Evolutionary conservation across 2,113 vertebrate genomes (phyloP).

Genomic region (Typhlomys cinereus): DNA sequence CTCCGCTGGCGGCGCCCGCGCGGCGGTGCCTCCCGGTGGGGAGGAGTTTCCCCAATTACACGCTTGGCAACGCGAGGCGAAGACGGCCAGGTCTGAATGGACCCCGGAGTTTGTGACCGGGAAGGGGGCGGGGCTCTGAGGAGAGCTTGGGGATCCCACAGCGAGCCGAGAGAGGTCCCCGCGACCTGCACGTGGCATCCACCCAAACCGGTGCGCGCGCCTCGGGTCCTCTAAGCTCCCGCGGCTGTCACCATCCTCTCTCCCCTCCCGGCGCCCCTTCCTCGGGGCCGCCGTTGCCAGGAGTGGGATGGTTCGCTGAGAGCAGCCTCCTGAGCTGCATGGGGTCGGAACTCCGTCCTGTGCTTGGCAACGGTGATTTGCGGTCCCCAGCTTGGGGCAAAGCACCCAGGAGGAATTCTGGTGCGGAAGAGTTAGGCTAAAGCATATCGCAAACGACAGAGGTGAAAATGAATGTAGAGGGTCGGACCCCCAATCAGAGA

Average conservation of each 20-base stretch:
- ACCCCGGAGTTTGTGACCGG: neutral
- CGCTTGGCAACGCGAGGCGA: slow-evolving; percentile 10
- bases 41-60: slow-evolving; percentile 63
- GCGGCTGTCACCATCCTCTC: neutral
- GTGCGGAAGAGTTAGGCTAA: neutral
- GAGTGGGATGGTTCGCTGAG: neutral
- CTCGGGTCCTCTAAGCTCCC: neutral
- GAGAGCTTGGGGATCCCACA: neutral
- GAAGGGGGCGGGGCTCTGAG: slow-evolving; percentile 3
- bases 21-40: slow-evolving; percentile 42
- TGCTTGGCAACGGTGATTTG: neutral
- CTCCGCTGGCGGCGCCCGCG: neutral
- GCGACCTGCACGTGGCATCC: neutral
- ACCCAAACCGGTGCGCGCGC: neutral
- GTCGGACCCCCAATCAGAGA: neutral
- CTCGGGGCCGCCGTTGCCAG: neutral
- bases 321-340: neutral
- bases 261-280: neutral
- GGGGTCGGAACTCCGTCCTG: neutral
- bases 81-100: neutral
- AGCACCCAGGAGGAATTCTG: neutral
- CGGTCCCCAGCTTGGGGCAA: neutral
- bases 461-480: neutral
- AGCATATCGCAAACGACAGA: neutral
- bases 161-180: neutral